These are phyloP conservation scores for Cylindroiulus punctatus DNA, from an alignment of 2,888 invertebrate species.

Conservation along the genomic window DNA sequence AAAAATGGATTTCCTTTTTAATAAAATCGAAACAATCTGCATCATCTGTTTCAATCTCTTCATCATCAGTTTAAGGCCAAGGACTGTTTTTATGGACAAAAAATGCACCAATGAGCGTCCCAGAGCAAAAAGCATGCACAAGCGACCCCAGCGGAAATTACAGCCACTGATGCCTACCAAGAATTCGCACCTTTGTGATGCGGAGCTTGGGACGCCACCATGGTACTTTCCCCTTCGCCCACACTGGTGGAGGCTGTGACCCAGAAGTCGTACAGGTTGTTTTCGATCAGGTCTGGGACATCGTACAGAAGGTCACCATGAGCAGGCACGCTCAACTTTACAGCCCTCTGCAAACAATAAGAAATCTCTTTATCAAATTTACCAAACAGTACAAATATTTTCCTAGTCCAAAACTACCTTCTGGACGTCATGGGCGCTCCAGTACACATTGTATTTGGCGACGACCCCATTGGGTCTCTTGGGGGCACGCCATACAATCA, in stretches of 20 bases:
- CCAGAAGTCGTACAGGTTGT: conserved; percentile 63
- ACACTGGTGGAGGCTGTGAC: conserved; percentile 64
- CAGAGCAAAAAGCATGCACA: background rate
- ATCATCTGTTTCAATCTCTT: no score
- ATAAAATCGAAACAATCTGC: no score
- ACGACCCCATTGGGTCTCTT: conserved; percentile 57
- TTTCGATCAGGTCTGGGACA: conserved; percentile 61
- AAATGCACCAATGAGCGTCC: background rate
- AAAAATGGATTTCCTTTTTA: no score
- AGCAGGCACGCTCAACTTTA: conserved; percentile 59
- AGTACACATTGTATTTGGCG: conserved; percentile 57
- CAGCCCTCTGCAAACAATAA: conserved; percentile 50
- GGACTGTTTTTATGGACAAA: no score
- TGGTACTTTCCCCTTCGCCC: conserved; percentile 64
- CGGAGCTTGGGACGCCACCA: conserved; percentile 62
- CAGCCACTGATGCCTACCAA: conserved; percentile 54
- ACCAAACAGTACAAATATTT: background rate
- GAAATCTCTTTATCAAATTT: background rate
- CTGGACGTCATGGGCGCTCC: conserved; percentile 54
- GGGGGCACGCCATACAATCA: conserved; percentile 56
- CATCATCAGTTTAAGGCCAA: no score
- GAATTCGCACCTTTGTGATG: conserved; percentile 61
- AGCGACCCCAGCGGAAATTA: conserved; percentile 35
- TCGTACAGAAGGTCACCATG: conserved; percentile 60
- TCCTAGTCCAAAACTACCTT: no score